Conservation (phyloP, 2,888 invertebrate species). For the Bursaphelenchus okinawaensis region DNA sequence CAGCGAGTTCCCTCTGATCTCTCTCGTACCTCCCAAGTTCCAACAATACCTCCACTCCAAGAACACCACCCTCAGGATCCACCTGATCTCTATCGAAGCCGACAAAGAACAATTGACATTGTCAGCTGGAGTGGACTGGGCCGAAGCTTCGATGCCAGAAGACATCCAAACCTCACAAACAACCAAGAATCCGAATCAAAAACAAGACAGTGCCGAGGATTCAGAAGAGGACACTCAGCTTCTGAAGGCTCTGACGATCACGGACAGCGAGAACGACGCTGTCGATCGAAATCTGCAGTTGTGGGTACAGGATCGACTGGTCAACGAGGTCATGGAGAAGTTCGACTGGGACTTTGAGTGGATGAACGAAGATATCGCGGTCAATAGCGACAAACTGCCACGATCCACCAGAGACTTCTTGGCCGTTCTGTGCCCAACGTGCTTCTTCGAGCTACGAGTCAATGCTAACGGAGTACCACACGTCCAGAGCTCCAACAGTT, state of each 20-base stretch:
- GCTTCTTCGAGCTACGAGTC: slow-evolving; percentile 52
- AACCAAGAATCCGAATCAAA: background rate
- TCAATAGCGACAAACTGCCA: slow-evolving; percentile 46
- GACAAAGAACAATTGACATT: slow-evolving; percentile 41
- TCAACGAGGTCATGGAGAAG: slow-evolving; percentile 51
- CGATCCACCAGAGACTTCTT: slow-evolving; percentile 43
- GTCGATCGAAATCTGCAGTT: slow-evolving; percentile 23
- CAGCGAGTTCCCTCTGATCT: slow-evolving; percentile 43
- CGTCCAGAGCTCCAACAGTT: slow-evolving; percentile 42
- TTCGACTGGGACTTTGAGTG: slow-evolving; percentile 54
- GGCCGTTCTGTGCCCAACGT: slow-evolving; percentile 47
- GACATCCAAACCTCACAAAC: background rate
- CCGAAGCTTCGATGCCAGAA: background rate
- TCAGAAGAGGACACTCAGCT: slow-evolving; percentile 6
- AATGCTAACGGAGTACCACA: slow-evolving; percentile 49
- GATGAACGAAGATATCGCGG: slow-evolving; percentile 53
- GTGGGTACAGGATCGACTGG: slow-evolving; percentile 50
- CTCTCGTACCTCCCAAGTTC: slow-evolving; percentile 41
- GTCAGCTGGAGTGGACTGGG: slow-evolving; percentile 44
- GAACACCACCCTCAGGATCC: slow-evolving; percentile 27
- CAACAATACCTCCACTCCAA: slow-evolving; percentile 36
- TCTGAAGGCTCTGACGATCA: background rate
- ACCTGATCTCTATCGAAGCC: slow-evolving; percentile 31
- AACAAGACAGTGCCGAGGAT: background rate
- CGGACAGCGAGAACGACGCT: slow-evolving; percentile 1